phyloP scores from a whole-genome alignment of 2,888 invertebrate genomes.

The Achlya flavicornis region DNA sequence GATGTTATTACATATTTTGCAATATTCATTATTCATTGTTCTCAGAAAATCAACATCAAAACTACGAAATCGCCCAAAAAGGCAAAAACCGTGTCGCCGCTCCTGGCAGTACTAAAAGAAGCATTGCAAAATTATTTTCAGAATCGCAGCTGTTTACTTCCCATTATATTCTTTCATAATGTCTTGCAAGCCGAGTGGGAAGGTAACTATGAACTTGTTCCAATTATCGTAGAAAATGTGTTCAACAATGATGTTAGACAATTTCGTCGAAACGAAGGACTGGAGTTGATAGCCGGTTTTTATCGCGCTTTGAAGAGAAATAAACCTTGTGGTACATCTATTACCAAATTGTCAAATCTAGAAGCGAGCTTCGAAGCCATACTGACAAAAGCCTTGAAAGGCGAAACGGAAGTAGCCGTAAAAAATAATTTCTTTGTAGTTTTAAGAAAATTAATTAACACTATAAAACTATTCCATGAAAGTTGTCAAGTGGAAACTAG shows the following conservation, averaged over 20 bases:
- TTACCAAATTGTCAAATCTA: conserved; percentile 62
- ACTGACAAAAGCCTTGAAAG: conserved; percentile 64
- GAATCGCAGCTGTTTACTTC: conserved; percentile 86
- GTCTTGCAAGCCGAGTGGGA: conserved; percentile 86
- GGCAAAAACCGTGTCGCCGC: conserved; percentile 53
- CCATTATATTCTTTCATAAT: conserved; percentile 86
- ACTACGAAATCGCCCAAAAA: conserved; percentile 57
- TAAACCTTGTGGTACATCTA: conserved; percentile 62
- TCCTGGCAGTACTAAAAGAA: conserved; percentile 79
- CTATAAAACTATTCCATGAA: conserved; percentile 76
- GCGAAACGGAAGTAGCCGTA: conserved; percentile 64
- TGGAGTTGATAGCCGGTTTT: conserved; percentile 86
- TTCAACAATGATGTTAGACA: conserved; percentile 85
- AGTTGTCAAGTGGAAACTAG: conserved; percentile 59
- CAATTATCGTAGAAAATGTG: conserved; percentile 83
- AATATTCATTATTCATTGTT: conserved; percentile 86
- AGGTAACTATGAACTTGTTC: conserved; percentile 85
- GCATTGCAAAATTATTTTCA: conserved; percentile 84
- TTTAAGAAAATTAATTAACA: conserved; percentile 81
- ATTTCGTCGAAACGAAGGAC: conserved; percentile 87
- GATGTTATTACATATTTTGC: conserved; percentile 86
- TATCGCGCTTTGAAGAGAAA: conserved; percentile 84
- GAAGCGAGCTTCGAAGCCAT: conserved; percentile 77
- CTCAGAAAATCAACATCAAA: conserved; percentile 75
- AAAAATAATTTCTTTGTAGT: conserved; percentile 84